These are phyloP conservation scores for Brachionus koreanus DNA, from an alignment of 1,140 invertebrate genomes.

Conservation along the genomic window DNA sequence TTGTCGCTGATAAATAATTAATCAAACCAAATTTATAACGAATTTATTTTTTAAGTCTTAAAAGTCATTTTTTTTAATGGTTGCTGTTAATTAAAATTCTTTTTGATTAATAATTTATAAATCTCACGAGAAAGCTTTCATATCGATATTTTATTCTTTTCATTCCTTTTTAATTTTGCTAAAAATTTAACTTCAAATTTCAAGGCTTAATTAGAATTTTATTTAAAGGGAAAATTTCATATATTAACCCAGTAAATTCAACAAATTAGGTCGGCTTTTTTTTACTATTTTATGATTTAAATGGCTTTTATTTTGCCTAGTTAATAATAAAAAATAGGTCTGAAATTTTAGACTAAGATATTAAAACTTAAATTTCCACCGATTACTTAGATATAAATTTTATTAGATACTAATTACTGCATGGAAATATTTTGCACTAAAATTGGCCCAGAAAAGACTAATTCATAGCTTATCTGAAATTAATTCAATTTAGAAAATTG, in stretches of 20 bases:
- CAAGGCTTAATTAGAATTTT: neutral
- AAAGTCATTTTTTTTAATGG: neutral
- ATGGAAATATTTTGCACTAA: neutral
- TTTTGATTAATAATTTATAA: conserved; percentile 7
- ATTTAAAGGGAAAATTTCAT: neutral
- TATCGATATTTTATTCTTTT: neutral
- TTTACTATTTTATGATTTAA: neutral
- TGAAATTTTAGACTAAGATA: neutral
- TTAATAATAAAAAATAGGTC: neutral
- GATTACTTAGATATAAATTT: neutral
- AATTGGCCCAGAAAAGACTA: neutral
- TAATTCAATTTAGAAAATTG: neutral
- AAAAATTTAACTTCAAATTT: neutral
- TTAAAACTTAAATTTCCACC: neutral
- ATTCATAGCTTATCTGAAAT: neutral
- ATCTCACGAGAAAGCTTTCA: neutral
- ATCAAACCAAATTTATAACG: neutral
- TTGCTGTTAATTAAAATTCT: neutral
- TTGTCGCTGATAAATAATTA: neutral
- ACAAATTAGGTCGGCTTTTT: neutral
- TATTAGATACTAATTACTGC: neutral
- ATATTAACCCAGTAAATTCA: neutral
- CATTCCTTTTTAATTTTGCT: neutral
- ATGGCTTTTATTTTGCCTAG: neutral
- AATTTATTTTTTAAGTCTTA: neutral